Conservation (phyloP, 1,140 invertebrate genomes). For the Metopolophium dirhodum region DNA sequence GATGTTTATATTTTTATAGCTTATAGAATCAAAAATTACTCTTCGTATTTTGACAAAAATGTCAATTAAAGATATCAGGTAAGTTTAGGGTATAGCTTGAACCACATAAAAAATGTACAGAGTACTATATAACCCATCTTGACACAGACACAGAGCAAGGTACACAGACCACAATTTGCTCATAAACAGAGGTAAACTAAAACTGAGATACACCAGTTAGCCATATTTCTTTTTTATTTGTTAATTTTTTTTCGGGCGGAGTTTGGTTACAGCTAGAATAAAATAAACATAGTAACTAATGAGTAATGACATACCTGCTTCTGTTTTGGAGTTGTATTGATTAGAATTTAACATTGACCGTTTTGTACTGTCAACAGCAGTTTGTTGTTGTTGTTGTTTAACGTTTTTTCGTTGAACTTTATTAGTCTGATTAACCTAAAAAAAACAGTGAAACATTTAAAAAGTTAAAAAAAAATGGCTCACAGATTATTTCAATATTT, state of each 20-base stretch:
- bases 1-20: neutral
- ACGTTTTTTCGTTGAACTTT: conserved; percentile 36
- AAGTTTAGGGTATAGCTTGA: neutral
- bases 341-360: conserved; percentile 35
- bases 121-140: neutral
- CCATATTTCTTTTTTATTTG: neutral
- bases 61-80: neutral
- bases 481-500: too few relatives aligned
- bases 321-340: conserved; percentile 34
- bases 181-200: neutral
- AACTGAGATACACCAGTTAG: neutral
- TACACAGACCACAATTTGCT: neutral
- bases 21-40: neutral
- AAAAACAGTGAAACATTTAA: neutral
- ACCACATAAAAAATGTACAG: neutral
- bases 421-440: conserved; percentile 39
- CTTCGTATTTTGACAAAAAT: neutral
- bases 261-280: neutral
- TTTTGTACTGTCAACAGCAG: conserved; percentile 25
- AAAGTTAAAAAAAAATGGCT: neutral
- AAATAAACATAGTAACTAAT: neutral
- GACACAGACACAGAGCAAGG: neutral
- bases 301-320: conserved; percentile 37
- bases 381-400: conserved; percentile 32
- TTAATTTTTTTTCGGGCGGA: neutral